Evolutionary conservation across 2,888 invertebrate species (phyloP), one percentile per base, ranked within the genome.

Genomic region (Salticus scenicus): DNA sequence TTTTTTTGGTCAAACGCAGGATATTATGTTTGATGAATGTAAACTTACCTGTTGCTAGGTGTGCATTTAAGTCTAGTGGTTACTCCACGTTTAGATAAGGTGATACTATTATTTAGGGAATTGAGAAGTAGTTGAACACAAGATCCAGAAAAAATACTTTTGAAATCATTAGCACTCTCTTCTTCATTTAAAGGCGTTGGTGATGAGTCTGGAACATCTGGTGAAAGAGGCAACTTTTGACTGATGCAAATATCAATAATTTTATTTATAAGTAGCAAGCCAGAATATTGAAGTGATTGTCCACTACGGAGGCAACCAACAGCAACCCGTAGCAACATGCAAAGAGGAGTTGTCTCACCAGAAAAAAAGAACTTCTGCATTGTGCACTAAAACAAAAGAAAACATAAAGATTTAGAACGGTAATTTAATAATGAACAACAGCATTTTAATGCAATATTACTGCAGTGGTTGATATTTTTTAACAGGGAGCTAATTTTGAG

Each of bases 241-340:
- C 92, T 91, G 72, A 93, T 90, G 84, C 92, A 92, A 30, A 92
- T 92, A 90, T 94, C 94, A 77, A 94, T 91, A 73, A 93, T 91
- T 90, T 93, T 93, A 90, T 94, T 94, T 88, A 94, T 92, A 78
- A 93, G 92, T 88, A 92, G 92, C 89, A 94, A 92, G 4, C 93
- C 93, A 0, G 93, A 93, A 91, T 93, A 94, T 89, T 94, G 93
- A 24, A 93, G 91, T 78, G 92, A 92, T 89, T 93, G 93, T 5
- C 93, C 93, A 33, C 93, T 93, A 87, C 92, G 92, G 83, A 93
- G 91, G 87, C 94, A 92, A 86, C 92, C 92, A 77, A 93, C 91
- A 85, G 93, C 92, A 72, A 93, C 92, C 78, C 92, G 91, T 66
- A 93, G 91, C 79, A 94, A 91, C 88, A 92, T 92, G 77, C 93